Conservation (phyloP, 2,113 vertebrate genomes). For the Urocolius indicus region DNA sequence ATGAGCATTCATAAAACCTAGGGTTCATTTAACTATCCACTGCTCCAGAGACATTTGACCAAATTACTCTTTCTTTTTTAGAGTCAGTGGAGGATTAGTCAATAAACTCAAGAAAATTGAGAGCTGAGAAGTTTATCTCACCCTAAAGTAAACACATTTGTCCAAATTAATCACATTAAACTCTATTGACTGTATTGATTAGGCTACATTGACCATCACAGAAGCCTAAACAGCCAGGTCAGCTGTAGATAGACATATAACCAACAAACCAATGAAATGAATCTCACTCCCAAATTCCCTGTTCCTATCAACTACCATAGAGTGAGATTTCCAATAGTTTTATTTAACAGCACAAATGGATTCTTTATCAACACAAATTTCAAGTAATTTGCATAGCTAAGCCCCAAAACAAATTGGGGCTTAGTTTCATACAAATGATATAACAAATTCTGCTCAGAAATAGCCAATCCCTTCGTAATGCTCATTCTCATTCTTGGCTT, state of each 20-base stretch:
- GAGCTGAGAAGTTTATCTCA: neutral
- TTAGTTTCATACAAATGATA: neutral
- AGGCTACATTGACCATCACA: neutral
- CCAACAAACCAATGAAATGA: neutral
- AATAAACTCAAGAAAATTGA: neutral
- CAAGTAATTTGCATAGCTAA: neutral
- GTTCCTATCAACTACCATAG: neutral
- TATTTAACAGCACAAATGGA: neutral
- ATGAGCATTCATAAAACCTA: neutral
- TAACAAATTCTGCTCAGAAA: neutral
- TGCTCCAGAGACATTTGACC: neutral
- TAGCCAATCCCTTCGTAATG: neutral
- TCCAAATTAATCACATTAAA: conserved; percentile 44
- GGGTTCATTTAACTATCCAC: conserved; percentile 8
- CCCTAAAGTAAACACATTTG: conserved; percentile 44
- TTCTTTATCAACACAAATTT: neutral
- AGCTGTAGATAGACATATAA: neutral
- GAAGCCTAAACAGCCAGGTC: neutral
- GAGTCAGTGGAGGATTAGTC: neutral
- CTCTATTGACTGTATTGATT: conserved; percentile 28
- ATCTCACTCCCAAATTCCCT: neutral
- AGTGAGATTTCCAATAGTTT: neutral
- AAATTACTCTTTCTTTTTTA: conserved; percentile 26
- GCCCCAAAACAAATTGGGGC: neutral
- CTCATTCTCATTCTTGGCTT: neutral